phyloP scores from a whole-genome alignment of 2,113 vertebrate genomes.

The Turdus rufiventris region DNA sequence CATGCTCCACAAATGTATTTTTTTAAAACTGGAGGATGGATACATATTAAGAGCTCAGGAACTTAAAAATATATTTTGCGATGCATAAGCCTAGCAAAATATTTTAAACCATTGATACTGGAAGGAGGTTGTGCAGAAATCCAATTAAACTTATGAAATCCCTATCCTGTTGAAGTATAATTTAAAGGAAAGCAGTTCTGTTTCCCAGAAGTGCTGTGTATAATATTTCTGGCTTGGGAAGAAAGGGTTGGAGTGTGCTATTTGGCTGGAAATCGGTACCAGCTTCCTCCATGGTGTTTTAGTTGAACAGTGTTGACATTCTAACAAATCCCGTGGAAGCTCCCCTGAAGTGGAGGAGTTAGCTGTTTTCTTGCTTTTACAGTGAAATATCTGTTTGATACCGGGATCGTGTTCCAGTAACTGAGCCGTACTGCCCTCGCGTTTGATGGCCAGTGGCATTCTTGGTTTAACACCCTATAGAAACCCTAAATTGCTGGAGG shows the following conservation, averaged over 20 bases:
- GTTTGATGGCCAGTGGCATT: slow-evolving; percentile 71
- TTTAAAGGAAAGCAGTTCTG: slow-evolving; percentile 79
- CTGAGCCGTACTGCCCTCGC: neutral
- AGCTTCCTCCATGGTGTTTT: slow-evolving; percentile 80
- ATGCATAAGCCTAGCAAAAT: slow-evolving; percentile 69
- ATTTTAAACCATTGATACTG: slow-evolving; percentile 75
- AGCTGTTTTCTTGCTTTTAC: slow-evolving; percentile 70
- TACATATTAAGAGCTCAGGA: slow-evolving; percentile 59
- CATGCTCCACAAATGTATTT: neutral
- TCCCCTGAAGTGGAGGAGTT: slow-evolving; percentile 73
- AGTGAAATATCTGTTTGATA: slow-evolving; percentile 71
- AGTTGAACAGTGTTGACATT: slow-evolving; percentile 80
- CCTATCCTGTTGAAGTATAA: slow-evolving; percentile 77
- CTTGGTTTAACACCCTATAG: slow-evolving; percentile 73
- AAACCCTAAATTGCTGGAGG: slow-evolving; percentile 63
- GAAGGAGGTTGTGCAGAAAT: slow-evolving; percentile 75
- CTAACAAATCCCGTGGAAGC: slow-evolving; percentile 80
- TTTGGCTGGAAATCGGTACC: slow-evolving; percentile 76
- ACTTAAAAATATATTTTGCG: slow-evolving; percentile 60
- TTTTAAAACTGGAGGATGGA: slow-evolving; percentile 53
- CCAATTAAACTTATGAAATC: slow-evolving; percentile 78
- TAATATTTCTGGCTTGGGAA: slow-evolving; percentile 81
- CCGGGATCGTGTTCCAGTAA: slow-evolving; percentile 48
- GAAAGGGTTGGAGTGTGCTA: slow-evolving; percentile 71
- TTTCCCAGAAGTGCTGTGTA: slow-evolving; percentile 79